Base-by-base conservation (phyloP, 2,797 vertebrate species). In the Champsocephalus esox region DNA sequence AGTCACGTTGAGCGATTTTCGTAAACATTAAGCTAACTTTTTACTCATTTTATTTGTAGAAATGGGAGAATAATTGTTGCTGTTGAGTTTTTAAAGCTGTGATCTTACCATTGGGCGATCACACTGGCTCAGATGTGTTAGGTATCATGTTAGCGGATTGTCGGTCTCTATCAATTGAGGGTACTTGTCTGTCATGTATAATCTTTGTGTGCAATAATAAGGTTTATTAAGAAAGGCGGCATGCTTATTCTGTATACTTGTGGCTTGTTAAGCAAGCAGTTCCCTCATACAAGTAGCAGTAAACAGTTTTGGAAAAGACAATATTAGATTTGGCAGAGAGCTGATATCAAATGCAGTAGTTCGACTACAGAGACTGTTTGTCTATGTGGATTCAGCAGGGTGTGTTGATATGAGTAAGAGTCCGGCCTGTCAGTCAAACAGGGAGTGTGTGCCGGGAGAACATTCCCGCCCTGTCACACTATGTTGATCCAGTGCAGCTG, bases 301-400 rank as follows among this genome's bases (percentile, higher is more conserved):
- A 28, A 70, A 12, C 12, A 19, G 6, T 46, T 28, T 77, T 76
- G 64, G 17, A 67, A 46, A 50, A 73, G 57, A 21, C 4, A 41
- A 17, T 52, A 56, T 24, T 21, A 41, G 32, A 24, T n/a, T 13
- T 44, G 11, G 9, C 12, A 0, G 9, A 57, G 51, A 32, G 13
- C 21, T 32, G 13, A 71, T 7, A 44, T 44, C 21, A 14, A 50
- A 63, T 41, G 45, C 9, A 73, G 28, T 19, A 32, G 28, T n/a
- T 44, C 3, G 11, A 21, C 11, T 11, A 44, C 11, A 69, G 13
- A 52, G 19, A 11, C 16, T 24, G 17, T 70, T 5, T 82, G 1
- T 61, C 32, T 64, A 43, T 85, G 75, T 87, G 86, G 75, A 56
- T 46, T 75, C 21, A 82, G 66, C n/a, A 64, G 73, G 65, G 54